phyloP scores from a whole-genome alignment of 2,888 invertebrate genomes.

The Conops quadrifasciatus region DNA sequence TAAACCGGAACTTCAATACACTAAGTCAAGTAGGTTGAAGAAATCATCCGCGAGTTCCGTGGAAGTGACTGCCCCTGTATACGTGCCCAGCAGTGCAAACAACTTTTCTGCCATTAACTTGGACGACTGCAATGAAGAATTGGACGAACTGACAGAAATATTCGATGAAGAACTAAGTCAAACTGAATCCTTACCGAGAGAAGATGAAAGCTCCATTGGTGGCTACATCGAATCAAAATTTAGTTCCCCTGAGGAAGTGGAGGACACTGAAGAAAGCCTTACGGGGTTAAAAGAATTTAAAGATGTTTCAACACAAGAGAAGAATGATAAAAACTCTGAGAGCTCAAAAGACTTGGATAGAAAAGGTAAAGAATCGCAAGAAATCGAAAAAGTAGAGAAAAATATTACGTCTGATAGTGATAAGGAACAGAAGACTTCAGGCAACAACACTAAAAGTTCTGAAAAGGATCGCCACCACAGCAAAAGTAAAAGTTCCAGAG shows the following conservation, averaged over 20 bases:
- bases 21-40: conserved; percentile 6
- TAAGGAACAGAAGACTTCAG: conserved; percentile 32
- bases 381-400: conserved; percentile 15
- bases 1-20: conserved; percentile 58
- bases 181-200: neutral
- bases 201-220: conserved; percentile 24
- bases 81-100: conserved; percentile 52
- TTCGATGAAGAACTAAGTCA: conserved; percentile 43
- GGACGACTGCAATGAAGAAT: conserved; percentile 50
- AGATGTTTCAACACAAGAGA: conserved; percentile 14
- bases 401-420: conserved; percentile 18
- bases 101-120: conserved; percentile 41
- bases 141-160: conserved; percentile 49
- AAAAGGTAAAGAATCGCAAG: neutral
- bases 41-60: conserved; percentile 29
- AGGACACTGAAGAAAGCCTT: neutral
- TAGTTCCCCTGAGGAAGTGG: neutral
- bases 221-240: neutral
- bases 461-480: conserved; percentile 29
- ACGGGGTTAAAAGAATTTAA: conserved; percentile 9
- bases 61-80: conserved; percentile 53
- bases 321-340: conserved; percentile 23
- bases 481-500: conserved; percentile 38
- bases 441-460: neutral
- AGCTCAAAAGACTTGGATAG: neutral